Evolutionary conservation across 2,113 vertebrate genomes (phyloP).

Genomic region (Pardalotus punctatus): DNA sequence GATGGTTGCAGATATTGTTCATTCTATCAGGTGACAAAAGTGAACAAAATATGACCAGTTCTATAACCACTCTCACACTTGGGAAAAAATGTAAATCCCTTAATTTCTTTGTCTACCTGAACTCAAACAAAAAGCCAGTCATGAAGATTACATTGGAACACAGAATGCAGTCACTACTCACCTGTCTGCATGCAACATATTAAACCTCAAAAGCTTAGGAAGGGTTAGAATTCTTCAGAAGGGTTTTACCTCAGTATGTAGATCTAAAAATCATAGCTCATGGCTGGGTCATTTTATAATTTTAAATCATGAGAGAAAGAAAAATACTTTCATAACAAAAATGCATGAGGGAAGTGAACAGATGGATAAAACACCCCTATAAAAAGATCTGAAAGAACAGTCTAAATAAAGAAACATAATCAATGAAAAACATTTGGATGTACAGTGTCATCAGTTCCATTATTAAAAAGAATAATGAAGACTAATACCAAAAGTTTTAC

Average conservation of each 20-base stretch:
- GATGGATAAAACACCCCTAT: neutral
- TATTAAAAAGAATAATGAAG: neutral
- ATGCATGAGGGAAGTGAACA: neutral
- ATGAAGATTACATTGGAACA: neutral
- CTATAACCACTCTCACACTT: neutral
- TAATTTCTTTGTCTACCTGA: neutral
- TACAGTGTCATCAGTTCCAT: accelerated
- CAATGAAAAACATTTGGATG: neutral
- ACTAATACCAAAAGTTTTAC: neutral
- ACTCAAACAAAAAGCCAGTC: neutral
- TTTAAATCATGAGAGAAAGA: neutral
- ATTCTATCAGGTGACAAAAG: neutral
- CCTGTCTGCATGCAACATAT: neutral
- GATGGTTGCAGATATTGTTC: neutral
- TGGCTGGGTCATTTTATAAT: neutral
- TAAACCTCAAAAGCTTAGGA: neutral
- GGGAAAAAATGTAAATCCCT: neutral
- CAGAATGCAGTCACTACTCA: neutral
- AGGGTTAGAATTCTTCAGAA: neutral
- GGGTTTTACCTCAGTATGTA: neutral
- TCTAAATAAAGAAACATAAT: neutral
- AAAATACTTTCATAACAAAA: neutral
- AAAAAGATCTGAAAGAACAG: neutral
- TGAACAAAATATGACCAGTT: neutral
- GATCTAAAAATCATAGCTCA: neutral